Base-by-base conservation (phyloP, 2,113 vertebrate species). In the Prionailurus viverrinus region DNA sequence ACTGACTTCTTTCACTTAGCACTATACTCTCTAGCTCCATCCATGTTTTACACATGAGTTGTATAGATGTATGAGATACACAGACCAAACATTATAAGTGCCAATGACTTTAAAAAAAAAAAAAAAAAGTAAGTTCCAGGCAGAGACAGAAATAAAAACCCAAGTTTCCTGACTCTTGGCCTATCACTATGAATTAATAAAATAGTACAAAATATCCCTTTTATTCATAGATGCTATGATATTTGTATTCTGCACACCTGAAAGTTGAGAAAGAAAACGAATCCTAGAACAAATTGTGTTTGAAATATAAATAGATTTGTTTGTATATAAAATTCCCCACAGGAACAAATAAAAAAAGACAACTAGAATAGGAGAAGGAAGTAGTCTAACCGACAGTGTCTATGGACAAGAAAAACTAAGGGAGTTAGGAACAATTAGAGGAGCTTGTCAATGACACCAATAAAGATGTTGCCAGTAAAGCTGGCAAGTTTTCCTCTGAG, bases 221-320 rank as follows among this genome's bases (percentile, higher is more conserved):
- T 92, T 65, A 3, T 92, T 95, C 27, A 58, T 73, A 55, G 12
- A 80, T 81, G 45, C 15, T 81, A 76, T 36, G 9, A 33, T n/a
- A 48, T 63, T 61, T 41, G 3, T 45, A 80, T 3, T 48, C 61
- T 79, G 14, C 33, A 15, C 39, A 2, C n/a, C 23, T 29, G 69
- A 61, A 78, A 91, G 3, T 36, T 94, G 33, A 23, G 6, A 69
- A 16, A 25, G 7, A 96, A 97, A 94, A 88, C 9, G 74, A 74
- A 53, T 71, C 19, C 51, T 51, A 79, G 21, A 85, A 15, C 0
- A 96, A 95, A 94, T 7, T 86, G 10, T 87, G n/a, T 68, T 80
- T 96, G 31, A 95, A 92, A 78, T 69, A 89, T 61, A 92, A 96
- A 80, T 80, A 88, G 25, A 27, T 76, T 29, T 96, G 27, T 48